Evolutionary conservation across 1,140 invertebrate species (phyloP).

Genomic region (Hestina assimilis): DNA sequence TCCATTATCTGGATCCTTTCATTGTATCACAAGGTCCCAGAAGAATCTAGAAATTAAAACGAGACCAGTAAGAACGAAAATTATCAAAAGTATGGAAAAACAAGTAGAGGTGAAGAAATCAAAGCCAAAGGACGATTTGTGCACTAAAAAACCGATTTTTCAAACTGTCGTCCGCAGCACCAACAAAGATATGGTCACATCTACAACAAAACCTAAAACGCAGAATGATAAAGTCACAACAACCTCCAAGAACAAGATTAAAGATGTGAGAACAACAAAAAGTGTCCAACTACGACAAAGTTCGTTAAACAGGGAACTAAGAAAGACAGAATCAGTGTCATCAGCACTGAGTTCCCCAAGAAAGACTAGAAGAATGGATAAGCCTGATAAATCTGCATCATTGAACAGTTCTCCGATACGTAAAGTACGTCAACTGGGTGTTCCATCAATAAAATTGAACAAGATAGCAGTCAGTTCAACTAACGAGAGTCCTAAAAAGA

Average conservation of each 20-base stretch:
- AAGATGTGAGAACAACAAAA: constrained; percentile 60
- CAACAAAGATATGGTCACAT: constrained; percentile 53
- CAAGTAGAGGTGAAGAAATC: constrained; percentile 42
- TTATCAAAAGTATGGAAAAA: constrained; percentile 64
- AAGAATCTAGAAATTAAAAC: constrained; percentile 52
- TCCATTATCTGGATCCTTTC: constrained; percentile 33
- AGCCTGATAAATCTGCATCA: constrained; percentile 68
- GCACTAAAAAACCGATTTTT: constrained; percentile 64
- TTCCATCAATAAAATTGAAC: constrained; percentile 51
- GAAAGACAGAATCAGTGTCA: constrained; percentile 56
- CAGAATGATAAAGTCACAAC: constrained; percentile 59
- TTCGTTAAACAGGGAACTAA: constrained; percentile 61
- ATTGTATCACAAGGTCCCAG: constrained; percentile 56
- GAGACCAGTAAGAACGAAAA: constrained; percentile 55
- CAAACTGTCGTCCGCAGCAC: constrained; percentile 66
- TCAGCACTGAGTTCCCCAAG: constrained; percentile 62
- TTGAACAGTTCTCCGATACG: constrained; percentile 73
- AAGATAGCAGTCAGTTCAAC: constrained; percentile 57
- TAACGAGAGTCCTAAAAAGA: constrained; percentile 65
- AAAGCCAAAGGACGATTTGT: constrained; percentile 49
- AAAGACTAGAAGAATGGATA: constrained; percentile 71
- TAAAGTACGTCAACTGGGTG: constrained; percentile 69
- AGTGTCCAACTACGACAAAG: constrained; percentile 60
- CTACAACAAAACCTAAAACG: constrained; percentile 44
- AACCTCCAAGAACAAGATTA: constrained; percentile 49